Conservation (phyloP, 2,113 vertebrate genomes). For the Misgurnus mizolepis region DNA sequence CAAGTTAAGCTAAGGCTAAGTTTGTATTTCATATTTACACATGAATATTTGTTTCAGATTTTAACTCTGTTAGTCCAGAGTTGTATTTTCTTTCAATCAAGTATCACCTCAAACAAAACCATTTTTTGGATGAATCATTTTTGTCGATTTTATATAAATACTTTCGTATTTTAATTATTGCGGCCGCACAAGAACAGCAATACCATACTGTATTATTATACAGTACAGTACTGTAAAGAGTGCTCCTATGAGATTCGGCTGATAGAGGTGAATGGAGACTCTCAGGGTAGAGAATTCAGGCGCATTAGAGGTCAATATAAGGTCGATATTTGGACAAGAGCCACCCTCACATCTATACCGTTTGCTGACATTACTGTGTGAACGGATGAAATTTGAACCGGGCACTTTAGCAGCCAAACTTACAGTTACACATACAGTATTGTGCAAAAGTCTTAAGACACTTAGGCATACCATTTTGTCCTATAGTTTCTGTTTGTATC, state of each 20-base stretch:
- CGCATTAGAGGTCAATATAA: conserved; percentile 42
- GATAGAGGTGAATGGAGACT: conserved; percentile 10
- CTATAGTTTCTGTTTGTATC: too few species aligned
- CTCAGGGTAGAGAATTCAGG: conserved; percentile 22
- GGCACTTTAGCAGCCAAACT: neutral
- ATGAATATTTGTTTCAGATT: neutral
- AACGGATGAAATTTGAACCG: conserved; percentile 23
- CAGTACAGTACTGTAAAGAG: neutral
- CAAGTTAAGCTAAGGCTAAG: neutral
- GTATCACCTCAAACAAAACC: too few species aligned
- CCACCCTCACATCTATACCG: conserved; percentile 19
- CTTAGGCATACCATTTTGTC: too few species aligned
- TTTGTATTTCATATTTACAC: neutral
- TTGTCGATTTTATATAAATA: too few species aligned
- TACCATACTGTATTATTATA: neutral
- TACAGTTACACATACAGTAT: neutral
- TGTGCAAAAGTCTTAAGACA: neutral
- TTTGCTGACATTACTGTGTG: conserved; percentile 32
- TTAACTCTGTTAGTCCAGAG: neutral
- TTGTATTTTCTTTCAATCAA: too few species aligned
- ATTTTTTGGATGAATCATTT: too few species aligned
- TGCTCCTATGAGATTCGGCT: neutral
- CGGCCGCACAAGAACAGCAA: too few species aligned
- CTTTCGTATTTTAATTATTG: too few species aligned
- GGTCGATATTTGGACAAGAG: conserved; percentile 35